These are phyloP conservation scores for Siphonodentalium dalli DNA, from an alignment of 2,888 invertebrate species.

Conservation along the genomic window DNA sequence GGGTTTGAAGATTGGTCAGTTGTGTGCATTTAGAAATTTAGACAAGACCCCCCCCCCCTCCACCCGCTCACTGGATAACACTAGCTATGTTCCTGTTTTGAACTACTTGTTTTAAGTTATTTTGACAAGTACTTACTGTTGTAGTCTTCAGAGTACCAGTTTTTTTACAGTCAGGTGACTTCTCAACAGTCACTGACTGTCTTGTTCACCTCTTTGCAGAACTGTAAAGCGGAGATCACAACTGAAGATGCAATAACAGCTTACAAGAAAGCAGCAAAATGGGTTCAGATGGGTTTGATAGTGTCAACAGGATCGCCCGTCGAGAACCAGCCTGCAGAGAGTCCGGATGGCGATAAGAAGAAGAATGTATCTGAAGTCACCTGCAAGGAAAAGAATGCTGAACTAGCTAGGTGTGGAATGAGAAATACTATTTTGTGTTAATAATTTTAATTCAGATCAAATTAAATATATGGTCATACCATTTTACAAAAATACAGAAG, in stretches of 20 bases:
- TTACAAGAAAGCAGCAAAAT: constrained; percentile 60
- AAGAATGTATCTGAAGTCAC: constrained; percentile 58
- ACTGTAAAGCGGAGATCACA: constrained; percentile 59
- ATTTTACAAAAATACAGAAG: not conserved
- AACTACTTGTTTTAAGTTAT: too few species aligned
- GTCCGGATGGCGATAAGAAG: constrained; percentile 51
- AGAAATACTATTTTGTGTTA: not conserved
- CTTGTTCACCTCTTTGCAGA: constrained; percentile 29
- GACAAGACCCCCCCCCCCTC: too few species aligned
- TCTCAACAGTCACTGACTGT: not conserved
- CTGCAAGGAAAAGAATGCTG: constrained; percentile 63
- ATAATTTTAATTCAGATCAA: not conserved
- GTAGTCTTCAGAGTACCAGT: too few species aligned
- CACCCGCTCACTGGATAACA: too few species aligned
- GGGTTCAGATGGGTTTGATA: constrained; percentile 64
- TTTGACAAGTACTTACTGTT: too few species aligned
- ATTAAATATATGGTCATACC: not conserved
- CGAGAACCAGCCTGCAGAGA: constrained; percentile 42
- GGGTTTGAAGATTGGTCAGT: too few species aligned
- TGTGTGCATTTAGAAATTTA: too few species aligned
- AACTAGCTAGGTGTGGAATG: constrained; percentile 53
- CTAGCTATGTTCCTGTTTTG: too few species aligned
- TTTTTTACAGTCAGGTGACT: too few species aligned
- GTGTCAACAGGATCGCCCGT: constrained; percentile 61
- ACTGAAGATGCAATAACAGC: constrained; percentile 63